phyloP scores from a whole-genome alignment of 2,113 vertebrate species.

The Grallaria varia region DNA sequence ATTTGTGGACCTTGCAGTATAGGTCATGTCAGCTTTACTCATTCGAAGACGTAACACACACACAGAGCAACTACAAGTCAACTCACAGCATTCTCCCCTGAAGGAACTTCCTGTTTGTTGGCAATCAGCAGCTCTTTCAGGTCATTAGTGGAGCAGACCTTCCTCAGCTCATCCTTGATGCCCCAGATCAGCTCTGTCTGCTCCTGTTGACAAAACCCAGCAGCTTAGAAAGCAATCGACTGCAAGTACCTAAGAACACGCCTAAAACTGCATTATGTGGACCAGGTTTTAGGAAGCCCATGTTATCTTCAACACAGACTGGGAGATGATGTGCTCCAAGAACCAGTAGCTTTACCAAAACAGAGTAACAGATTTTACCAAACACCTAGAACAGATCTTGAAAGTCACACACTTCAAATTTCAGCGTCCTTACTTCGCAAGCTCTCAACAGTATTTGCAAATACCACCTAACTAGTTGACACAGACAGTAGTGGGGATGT shows the following conservation, averaged over 20 bases:
- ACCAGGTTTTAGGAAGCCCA: background rate
- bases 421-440: background rate
- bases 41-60: background rate
- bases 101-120: slow-evolving; percentile 91
- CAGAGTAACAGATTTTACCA: background rate
- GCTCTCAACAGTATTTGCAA: background rate
- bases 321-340: background rate
- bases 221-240: background rate
- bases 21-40: accelerated
- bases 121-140: slow-evolving; percentile 95
- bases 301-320: background rate
- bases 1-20: background rate
- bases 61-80: background rate
- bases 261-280: background rate
- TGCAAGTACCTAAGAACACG: background rate
- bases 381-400: background rate
- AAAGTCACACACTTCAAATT: background rate
- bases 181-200: slow-evolving; percentile 94
- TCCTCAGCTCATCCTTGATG: slow-evolving; percentile 94
- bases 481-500: background rate
- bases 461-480: background rate
- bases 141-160: slow-evolving; percentile 87
- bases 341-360: background rate
- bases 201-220: slow-evolving; percentile 72
- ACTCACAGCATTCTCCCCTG: slow-evolving; percentile 93